phyloP scores from a whole-genome alignment of 2,888 invertebrate genomes.

The Nemotelus pantherinus region DNA sequence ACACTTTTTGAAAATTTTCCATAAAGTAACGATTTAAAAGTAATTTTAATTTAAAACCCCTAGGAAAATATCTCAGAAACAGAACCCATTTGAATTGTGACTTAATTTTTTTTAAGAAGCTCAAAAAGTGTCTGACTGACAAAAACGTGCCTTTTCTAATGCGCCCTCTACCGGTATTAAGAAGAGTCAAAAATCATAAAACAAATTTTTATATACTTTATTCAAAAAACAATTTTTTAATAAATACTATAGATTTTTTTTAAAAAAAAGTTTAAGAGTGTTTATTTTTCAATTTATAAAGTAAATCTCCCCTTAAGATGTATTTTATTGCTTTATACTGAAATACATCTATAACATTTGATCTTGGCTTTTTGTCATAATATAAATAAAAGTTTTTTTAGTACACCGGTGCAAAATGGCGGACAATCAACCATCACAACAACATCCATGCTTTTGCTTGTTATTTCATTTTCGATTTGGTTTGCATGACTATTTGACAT shows the following conservation, averaged over 20 bases:
- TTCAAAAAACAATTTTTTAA: not conserved
- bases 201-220: not conserved
- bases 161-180: no score
- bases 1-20: not conserved
- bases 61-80: not conserved
- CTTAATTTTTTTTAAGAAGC: no score
- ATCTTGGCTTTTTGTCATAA: no score
- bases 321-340: no score
- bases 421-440: no score
- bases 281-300: not conserved
- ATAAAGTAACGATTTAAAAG: not conserved
- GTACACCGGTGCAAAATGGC: no score
- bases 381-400: no score
- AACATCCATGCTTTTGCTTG: no score
- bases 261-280: not conserved
- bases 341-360: no score
- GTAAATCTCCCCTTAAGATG: no score
- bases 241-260: constrained; percentile 1
- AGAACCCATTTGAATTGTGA: not conserved
- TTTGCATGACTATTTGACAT: no score
- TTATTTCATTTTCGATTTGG: no score
- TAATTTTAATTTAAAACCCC: not conserved
- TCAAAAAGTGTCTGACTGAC: not conserved
- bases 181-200: not conserved
- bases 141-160: constrained; percentile 2